Conservation (phyloP, 2,888 invertebrate species). For the Microplitis manilae region DNA sequence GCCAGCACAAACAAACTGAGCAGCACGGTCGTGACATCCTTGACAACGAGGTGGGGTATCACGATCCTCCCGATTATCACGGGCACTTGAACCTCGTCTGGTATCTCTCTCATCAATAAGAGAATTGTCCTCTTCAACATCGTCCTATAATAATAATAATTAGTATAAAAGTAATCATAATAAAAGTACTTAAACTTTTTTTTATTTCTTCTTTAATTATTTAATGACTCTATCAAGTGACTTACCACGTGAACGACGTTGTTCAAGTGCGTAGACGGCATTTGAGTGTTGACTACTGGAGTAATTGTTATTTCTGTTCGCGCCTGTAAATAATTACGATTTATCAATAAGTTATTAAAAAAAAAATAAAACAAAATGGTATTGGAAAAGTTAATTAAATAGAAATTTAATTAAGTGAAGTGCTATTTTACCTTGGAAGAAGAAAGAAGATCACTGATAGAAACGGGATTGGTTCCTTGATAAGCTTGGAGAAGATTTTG, state of each 20-base stretch:
- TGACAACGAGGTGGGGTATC: constrained; percentile 83
- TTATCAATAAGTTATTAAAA: neutral
- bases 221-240: constrained; percentile 12
- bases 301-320: constrained; percentile 78
- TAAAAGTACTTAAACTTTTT: constrained; percentile 22
- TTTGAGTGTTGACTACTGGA: constrained; percentile 71
- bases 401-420: neutral
- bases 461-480: constrained; percentile 69
- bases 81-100: constrained; percentile 60
- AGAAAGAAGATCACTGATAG: constrained; percentile 73
- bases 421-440: constrained; percentile 71
- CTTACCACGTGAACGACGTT: constrained; percentile 68
- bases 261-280: constrained; percentile 62
- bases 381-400: neutral
- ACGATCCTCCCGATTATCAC: constrained; percentile 65
- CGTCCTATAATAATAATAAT: constrained; percentile 69
- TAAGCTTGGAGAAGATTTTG: constrained; percentile 67
- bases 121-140: constrained; percentile 73
- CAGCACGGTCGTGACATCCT: constrained; percentile 86
- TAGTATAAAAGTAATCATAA: neutral
- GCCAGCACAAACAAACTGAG: constrained; percentile 91
- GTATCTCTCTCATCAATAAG: constrained; percentile 73
- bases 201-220: constrained; percentile 7
- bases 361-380: neutral
- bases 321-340: constrained; percentile 69